Percentiles rank a stretch among this genome's conserved stretches.
phyloP scores from a whole-genome alignment of 2,113 vertebrate species.

The Porphyrio hochstetteri region DNA sequence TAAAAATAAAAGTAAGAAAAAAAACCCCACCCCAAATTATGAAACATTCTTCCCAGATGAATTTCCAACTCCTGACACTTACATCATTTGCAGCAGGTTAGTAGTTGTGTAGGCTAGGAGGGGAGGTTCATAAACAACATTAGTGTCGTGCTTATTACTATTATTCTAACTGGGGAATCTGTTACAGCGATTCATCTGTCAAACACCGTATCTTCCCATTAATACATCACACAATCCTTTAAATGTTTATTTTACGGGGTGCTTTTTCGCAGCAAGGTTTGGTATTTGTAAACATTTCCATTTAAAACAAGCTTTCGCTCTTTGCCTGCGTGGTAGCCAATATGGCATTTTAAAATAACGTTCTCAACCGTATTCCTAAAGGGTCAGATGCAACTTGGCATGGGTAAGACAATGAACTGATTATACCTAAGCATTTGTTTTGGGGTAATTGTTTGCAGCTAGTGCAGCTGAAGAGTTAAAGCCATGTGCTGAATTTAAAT shows the following conservation, averaged over 20 bases:
- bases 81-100: not conserved
- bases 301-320: not conserved
- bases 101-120: not conserved
- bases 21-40: not conserved
- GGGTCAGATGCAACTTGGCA: conserved; percentile 32
- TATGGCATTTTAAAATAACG: not conserved
- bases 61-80: not conserved
- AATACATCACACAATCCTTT: not conserved
- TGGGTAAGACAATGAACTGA: conserved; percentile 38
- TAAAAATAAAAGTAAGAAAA: not conserved
- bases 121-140: not conserved
- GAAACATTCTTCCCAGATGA: not conserved
- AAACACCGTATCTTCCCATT: not conserved
- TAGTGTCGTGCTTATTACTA: not conserved
- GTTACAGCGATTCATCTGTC: not conserved
- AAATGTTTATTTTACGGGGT: not conserved
- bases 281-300: conserved; percentile 36
- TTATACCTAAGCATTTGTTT: conserved; percentile 64
- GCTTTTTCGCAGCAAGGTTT: not conserved
- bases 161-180: not conserved
- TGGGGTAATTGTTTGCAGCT: conserved; percentile 58
- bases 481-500: conserved; percentile 73
- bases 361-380: not conserved
- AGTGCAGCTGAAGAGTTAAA: conserved; percentile 72
- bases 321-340: not conserved